Conservation (phyloP, 2,888 invertebrate species). For the Polyommatus iphigenia region DNA sequence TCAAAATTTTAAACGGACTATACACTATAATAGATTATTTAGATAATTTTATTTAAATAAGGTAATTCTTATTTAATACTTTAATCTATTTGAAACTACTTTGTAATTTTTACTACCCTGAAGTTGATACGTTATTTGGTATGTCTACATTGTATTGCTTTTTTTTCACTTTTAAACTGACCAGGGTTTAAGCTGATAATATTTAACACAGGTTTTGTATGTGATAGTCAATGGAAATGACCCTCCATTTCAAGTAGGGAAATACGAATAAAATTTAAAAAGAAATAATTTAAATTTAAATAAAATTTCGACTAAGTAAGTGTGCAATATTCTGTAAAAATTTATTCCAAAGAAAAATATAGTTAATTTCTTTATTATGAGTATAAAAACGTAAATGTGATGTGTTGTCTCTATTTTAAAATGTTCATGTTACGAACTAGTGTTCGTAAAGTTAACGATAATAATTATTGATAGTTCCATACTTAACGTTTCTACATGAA, state of each 20-base stretch:
- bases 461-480: too few species aligned
- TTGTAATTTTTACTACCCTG: neutral
- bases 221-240: constrained; percentile 7
- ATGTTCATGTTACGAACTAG: neutral
- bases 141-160: constrained; percentile 16
- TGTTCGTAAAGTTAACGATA: too few species aligned
- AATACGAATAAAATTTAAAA: neutral
- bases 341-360: constrained; percentile 7
- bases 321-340: neutral
- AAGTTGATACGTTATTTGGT: neutral
- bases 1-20: neutral
- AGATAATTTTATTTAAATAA: neutral
- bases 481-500: neutral
- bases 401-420: neutral
- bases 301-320: neutral
- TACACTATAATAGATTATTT: neutral
- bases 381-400: neutral
- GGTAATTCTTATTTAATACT: neutral
- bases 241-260: constrained; percentile 3
- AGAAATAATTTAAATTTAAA: neutral
- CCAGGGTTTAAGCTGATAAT: constrained; percentile 15
- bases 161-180: constrained; percentile 30
- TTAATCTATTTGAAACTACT: neutral
- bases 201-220: constrained; percentile 10
- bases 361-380: neutral